Percentiles rank a stretch among this genome's conserved stretches.
These are phyloP conservation scores for Choloepus hoffmanni DNA, from an alignment of 2,113 vertebrate species.

Conservation along the genomic window DNA sequence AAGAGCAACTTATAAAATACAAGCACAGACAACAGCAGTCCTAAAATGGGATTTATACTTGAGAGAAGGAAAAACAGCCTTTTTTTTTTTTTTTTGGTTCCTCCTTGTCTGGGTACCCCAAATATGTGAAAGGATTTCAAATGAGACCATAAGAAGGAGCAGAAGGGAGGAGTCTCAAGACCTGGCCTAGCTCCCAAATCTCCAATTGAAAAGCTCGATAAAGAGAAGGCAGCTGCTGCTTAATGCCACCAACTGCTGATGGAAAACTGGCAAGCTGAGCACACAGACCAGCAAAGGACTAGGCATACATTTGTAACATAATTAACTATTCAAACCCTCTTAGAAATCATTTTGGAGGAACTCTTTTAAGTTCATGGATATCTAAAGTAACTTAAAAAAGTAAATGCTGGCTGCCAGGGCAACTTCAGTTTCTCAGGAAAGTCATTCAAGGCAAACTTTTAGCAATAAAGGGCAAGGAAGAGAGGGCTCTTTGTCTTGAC, in stretches of 20 bases:
- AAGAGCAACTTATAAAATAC: not conserved
- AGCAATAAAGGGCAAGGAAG: not conserved
- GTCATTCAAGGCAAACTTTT: not conserved
- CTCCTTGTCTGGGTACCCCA: not conserved
- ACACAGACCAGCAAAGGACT: not conserved
- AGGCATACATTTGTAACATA: not conserved
- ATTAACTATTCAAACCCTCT: conserved; percentile 15
- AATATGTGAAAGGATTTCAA: conserved; percentile 43
- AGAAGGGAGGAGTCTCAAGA: conserved; percentile 67
- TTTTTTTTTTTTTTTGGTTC: not conserved
- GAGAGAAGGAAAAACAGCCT: not conserved
- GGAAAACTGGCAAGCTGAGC: conserved; percentile 39
- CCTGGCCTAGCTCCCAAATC: conserved; percentile 60
- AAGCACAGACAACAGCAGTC: not conserved
- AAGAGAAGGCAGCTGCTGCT: conserved; percentile 69
- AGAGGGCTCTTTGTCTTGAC: not conserved
- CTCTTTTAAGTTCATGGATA: not conserved
- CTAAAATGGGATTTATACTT: not conserved
- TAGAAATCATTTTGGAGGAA: not conserved
- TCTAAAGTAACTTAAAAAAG: conserved; percentile 42
- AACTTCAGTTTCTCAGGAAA: conserved; percentile 42
- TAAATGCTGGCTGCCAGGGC: not conserved
- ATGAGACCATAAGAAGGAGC: conserved; percentile 28
- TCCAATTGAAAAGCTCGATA: conserved; percentile 56
- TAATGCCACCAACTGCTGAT: conserved; percentile 75